Conservation (phyloP, 1,140 invertebrate species). For the Drosophila carrolli region DNA sequence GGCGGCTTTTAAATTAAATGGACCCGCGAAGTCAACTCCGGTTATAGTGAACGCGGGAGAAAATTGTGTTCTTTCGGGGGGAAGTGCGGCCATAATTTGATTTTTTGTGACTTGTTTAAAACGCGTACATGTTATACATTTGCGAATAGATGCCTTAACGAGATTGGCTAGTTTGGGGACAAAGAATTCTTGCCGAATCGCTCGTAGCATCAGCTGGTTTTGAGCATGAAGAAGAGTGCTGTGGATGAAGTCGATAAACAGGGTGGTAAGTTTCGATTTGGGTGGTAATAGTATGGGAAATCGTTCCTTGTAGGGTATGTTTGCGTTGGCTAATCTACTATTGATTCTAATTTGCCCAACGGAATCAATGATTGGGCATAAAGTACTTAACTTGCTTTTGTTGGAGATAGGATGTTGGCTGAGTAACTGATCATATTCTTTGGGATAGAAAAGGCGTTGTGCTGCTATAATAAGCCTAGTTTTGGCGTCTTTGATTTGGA, state of each 20-base stretch:
- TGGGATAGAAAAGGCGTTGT: too few relatives aligned
- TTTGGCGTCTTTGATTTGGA: neutral
- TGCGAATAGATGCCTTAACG: neutral
- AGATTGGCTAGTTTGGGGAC: neutral
- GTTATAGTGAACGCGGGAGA: neutral
- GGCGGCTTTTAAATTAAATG: neutral
- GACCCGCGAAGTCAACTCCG: neutral
- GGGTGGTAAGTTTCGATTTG: neutral
- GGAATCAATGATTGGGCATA: neutral
- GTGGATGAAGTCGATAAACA: neutral
- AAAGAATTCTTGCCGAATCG: neutral
- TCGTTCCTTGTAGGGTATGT: neutral
- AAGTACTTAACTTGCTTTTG: neutral
- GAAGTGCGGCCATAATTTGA: neutral
- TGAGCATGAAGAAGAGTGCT: neutral
- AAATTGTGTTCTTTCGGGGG: constrained; percentile 1
- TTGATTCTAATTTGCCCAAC: neutral
- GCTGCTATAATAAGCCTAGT: neutral
- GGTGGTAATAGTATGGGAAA: neutral
- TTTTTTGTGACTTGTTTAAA: neutral
- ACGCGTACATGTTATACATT: neutral
- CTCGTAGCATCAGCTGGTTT: neutral
- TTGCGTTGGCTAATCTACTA: neutral
- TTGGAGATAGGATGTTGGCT: neutral
- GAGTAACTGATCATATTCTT: neutral